Evolutionary conservation across 2,797 vertebrate species (phyloP), one percentile per base, ranked within the genome.

Genomic region (Diplodus sargus): DNA sequence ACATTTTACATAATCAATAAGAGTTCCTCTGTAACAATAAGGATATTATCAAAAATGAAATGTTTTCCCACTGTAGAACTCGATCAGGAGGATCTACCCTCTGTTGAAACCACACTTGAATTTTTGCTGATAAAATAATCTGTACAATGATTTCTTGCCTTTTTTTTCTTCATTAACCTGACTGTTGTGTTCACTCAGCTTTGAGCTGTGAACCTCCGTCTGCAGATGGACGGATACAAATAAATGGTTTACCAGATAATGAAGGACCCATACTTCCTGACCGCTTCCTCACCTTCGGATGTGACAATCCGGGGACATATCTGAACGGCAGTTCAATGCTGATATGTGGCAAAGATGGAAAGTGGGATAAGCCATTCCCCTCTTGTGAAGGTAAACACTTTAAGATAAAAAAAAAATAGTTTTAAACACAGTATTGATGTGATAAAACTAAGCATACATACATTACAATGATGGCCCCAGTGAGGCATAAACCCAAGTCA

Each of bases 361-460:
- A 80, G 30, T 94, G 93, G 93, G 69, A 77, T 56, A 5, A 59
- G 4, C 52, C 81, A 11, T 78, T 91, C 47, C 93, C 94, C 10
- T 62, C 70, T 34, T 94, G 92, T 82, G 78, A 81, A 80, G 90
- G 94, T 94, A 89, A 70, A 45, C 2, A 12, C 4, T 20, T 17
- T 3, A 16, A 60, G 1, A 53, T 12, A 59, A 43, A 22, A 1
- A 59, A 43, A 22, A 1, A 28, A 4, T 20, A 14, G 14, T n/a
- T n/a, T 1, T 45, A 11, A 16, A 9, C 15, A 60, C 10, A 47
- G 58, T 34, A 42, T 47, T 53, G 5, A 7, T 25, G 13, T 14
- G 10, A 56, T 20, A 16, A 9, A 10, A 52, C 20, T n/a, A 22
- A 48, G 42, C 17, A 75, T 51, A 11, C 7, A 56, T 45, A 47